Evolutionary conservation across 2,113 vertebrate species (phyloP), one percentile per base, ranked within the genome.

Genomic region (Etheostoma cragini): DNA sequence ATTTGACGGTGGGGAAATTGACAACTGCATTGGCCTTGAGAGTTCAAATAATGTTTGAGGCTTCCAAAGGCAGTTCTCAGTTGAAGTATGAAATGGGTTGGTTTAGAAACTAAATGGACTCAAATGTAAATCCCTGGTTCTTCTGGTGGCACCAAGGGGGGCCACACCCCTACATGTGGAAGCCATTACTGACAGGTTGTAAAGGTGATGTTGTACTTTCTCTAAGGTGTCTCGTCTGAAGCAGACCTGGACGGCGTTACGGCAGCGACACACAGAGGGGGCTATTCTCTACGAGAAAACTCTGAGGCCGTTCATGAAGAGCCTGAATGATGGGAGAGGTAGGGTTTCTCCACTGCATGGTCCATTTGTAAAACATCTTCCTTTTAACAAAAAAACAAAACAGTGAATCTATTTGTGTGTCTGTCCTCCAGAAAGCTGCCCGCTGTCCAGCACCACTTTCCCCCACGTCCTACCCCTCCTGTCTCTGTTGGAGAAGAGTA

Each of bases 261-360:
- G 98, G 35, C 97, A 98, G 94, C 95, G 96, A 47, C 96, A 98
- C 93, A 99, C 98, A 0, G 97, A 98, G 66, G 96, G 97, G 0
- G 98, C 98, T 1, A 96, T 99, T 75, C 96, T 99, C 46, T 99
- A 98, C 0, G 97, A 99, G 89, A 99, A 99, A 93, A 97, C 96
- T 45, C 96, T 99, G 45, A 96, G 97, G 80, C 97, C 98, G 0
- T 98, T 97, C 57, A 93, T 99, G 80, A 98, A 97, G 86, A 95
- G 89, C 81, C 93, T 99, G 87, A 98, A 99, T 0, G 96, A 97
- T 45, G 98, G 97, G 65, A 96, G 95, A 97, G 98, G 98, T 99
- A 91, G 3, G 19, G 0, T 3, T 1, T 5, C 6, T 57, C n/a
- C 53, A 3, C 38, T 24, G 3, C 53, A 22, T 4, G 10, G 62